Conservation (phyloP, 2,797 vertebrate genomes). For the Pipistrellus pygmaeus region DNA sequence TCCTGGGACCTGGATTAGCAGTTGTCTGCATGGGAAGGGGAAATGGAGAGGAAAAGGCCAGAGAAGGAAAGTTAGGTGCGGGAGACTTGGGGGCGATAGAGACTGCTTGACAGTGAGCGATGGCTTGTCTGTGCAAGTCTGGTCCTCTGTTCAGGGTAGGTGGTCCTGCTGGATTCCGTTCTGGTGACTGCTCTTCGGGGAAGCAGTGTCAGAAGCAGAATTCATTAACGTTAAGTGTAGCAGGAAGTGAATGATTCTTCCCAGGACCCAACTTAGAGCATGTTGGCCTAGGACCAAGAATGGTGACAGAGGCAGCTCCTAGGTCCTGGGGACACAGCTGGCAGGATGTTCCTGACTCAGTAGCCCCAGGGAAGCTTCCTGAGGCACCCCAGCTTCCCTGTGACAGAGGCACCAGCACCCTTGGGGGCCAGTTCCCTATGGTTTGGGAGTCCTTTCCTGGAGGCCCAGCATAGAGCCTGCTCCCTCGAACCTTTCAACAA, state of each 20-base stretch:
- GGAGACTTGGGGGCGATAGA: background rate
- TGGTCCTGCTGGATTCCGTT: background rate
- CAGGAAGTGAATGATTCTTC: background rate
- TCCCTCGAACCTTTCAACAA: background rate
- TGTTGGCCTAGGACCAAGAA: accelerated
- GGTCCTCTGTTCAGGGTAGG: background rate
- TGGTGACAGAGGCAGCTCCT: background rate
- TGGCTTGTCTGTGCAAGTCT: accelerated
- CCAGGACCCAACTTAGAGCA: background rate
- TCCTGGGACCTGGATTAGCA: background rate
- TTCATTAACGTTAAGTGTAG: background rate
- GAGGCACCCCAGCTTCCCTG: accelerated
- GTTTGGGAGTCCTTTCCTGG: background rate
- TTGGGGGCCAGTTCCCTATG: background rate
- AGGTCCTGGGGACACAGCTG: background rate
- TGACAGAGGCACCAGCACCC: background rate
- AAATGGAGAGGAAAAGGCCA: background rate
- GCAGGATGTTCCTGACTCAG: background rate
- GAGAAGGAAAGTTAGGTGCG: background rate
- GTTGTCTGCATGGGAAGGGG: background rate
- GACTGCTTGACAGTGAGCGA: background rate
- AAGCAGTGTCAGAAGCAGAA: background rate
- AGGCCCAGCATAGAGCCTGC: background rate
- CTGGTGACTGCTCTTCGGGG: background rate
- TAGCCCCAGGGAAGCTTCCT: background rate